Evolutionary conservation across 2,797 vertebrate species (phyloP).

Genomic region (Sorex maritimensis): DNA sequence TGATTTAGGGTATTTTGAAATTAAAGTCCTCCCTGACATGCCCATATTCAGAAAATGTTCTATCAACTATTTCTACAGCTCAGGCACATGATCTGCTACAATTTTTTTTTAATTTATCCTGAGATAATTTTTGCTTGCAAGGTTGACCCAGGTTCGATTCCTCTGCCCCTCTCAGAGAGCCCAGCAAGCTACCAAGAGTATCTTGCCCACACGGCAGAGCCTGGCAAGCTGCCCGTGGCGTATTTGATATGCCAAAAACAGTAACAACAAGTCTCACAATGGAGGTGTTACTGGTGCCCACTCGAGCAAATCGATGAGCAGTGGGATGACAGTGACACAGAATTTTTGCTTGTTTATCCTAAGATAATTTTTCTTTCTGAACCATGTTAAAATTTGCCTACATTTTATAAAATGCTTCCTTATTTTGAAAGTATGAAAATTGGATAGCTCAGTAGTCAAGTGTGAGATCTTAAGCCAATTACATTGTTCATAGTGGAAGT

Average conservation of each 20-base stretch:
- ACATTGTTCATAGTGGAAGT: neutral
- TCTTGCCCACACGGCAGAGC: too few relatives aligned
- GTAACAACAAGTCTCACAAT: too few relatives aligned
- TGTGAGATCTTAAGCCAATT: neutral
- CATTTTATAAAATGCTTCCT: slow-evolving; percentile 35
- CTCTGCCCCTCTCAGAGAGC: too few relatives aligned
- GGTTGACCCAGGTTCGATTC: too few relatives aligned
- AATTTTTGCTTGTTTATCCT: neutral
- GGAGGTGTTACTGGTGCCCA: too few relatives aligned
- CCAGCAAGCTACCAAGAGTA: too few relatives aligned
- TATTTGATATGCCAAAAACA: too few relatives aligned
- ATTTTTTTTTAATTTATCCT: neutral
- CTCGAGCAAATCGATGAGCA: too few relatives aligned
- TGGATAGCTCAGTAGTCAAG: slow-evolving; percentile 51
- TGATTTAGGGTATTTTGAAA: slow-evolving; percentile 43
- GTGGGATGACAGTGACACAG: too few relatives aligned
- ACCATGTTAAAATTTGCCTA: slow-evolving; percentile 81
- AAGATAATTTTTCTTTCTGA: slow-evolving; percentile 85
- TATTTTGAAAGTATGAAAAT: slow-evolving; percentile 71
- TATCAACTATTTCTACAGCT: slow-evolving; percentile 59
- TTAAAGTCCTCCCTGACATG: slow-evolving; percentile 45
- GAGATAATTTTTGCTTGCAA: too few relatives aligned
- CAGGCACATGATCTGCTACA: slow-evolving; percentile 48
- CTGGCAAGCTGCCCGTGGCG: too few relatives aligned
- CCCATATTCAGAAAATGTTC: slow-evolving; percentile 36